These are phyloP conservation scores for Rattus norvegicus DNA, from an alignment of 2,113 vertebrate species.

Conservation along the genomic window GRCr8 NC_086028.1:75452001-75452500, in stretches of 20 bases:
- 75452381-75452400: too few species aligned
- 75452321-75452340: background rate
- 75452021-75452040: conserved; percentile 16
- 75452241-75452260: background rate
- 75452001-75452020: background rate
- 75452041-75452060: background rate
- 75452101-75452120: background rate
- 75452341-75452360: too few species aligned
- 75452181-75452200: background rate
- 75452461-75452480: background rate
- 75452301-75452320: background rate
- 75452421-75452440: too few species aligned
- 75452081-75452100: background rate
- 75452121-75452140: background rate
- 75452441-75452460: background rate
- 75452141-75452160: background rate
- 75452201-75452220: background rate
- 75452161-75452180: background rate
- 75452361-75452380: too few species aligned
- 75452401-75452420: too few species aligned
- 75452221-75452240: background rate
- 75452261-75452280: too few species aligned
- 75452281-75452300: background rate
- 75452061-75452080: background rate
- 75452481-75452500: background rate